A percentile compares a stretch with the other conserved stretches of the same genome.
Conservation (phyloP, 2,113 vertebrate genomes). For the Ictidomys tridecemlineatus region DNA sequence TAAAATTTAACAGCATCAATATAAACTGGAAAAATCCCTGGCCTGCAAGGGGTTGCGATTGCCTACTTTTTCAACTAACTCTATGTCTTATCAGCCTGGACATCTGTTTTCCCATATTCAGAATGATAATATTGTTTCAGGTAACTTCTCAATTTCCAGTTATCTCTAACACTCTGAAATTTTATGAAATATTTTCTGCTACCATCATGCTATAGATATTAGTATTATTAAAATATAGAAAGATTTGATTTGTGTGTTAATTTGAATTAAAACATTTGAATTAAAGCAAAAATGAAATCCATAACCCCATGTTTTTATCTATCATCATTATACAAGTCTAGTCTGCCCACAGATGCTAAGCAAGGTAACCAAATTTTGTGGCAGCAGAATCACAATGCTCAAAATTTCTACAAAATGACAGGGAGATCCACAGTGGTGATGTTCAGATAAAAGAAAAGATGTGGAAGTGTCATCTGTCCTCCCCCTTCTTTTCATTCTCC, state of each 20-base stretch:
- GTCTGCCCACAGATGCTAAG: slow-evolving; percentile 4
- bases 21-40: slow-evolving; percentile 1
- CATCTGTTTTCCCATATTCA: slow-evolving; percentile 7
- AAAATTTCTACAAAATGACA: slow-evolving; percentile 46
- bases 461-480: background rate
- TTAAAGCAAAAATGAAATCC: background rate
- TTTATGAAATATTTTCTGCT: slow-evolving; percentile 23
- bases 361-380: slow-evolving; percentile 55
- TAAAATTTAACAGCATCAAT: slow-evolving; percentile 7
- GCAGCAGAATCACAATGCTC: slow-evolving; percentile 39
- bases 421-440: background rate
- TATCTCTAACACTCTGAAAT: background rate
- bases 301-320: slow-evolving; percentile 8
- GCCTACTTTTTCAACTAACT: background rate
- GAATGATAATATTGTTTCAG: background rate
- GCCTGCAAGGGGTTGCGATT: background rate
- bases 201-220: background rate
- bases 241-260: slow-evolving; percentile 13
- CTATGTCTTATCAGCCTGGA: background rate
- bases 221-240: slow-evolving; percentile 50
- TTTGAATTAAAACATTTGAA: slow-evolving; percentile 18
- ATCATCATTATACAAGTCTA: slow-evolving; percentile 24
- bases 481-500: slow-evolving; percentile 12
- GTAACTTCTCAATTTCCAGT: slow-evolving; percentile 28
- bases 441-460: slow-evolving; percentile 9